Base-by-base conservation (phyloP, 2,797 vertebrate genomes). In the Pseudochirops corinnae region DNA sequence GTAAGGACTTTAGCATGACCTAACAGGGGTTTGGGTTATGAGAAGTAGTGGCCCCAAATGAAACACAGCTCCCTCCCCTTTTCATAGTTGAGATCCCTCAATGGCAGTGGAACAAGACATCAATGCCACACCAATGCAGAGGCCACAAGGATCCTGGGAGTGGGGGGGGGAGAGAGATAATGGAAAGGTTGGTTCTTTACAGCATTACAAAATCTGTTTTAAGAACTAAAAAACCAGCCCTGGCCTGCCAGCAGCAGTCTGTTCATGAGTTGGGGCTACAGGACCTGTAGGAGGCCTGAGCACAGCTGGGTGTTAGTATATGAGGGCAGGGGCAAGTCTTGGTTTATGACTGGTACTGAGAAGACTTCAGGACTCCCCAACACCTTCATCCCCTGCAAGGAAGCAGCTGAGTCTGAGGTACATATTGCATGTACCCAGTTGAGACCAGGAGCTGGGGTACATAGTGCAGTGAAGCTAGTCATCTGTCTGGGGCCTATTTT, bases 191-290 rank as follows among this genome's bases (percentile, higher is more conserved):
- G 97, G 95, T 97, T 97, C 94, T 91, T 96, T 56, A 92, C 90
- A 96, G 94, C 97, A 96, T n/a, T 98, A 94, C 74, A 98, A 93
- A 98, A 97, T 97, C 95, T 97, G 93, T 96, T 97, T 97, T 55
- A 55, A 55, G 55, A 93, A 97, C 95, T n/a, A 67, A 16, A 12
- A 33, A n/a, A 67, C n/a, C 33, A 67, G 12, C 60, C 93, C 95
- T 97, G 96, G 95, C 95, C 55, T 56, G 29, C 24, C 0, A 92
- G 95, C 74, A 91, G 58, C 90, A 96, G 91, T 92, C 90, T 94
- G 74, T 62, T 29, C 90, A 56, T 90, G 74, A 82, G 90, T 91
- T 97, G 96, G 92, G 92, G 56, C 92, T 94, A 33, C 33, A 26
- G 33, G 33, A n/a, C 33, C 62, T 33, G 4, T 16, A n/a, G 62